Percentiles rank a stretch among this genome's conserved stretches.
Evolutionary conservation across 2,888 invertebrate genomes (phyloP).

Genomic region (Heliconius charithonia): DNA sequence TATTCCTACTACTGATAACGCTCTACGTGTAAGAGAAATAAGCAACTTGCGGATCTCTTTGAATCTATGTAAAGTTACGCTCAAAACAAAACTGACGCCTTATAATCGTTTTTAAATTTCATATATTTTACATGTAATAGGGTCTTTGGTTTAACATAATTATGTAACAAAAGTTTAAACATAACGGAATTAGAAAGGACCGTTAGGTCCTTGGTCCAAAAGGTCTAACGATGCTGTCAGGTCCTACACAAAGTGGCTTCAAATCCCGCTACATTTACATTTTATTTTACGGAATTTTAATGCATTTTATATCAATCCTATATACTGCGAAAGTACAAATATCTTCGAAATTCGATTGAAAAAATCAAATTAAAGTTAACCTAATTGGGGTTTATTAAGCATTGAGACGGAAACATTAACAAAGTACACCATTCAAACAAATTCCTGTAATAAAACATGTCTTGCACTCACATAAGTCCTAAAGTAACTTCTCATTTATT

Average conservation of each 20-base stretch:
- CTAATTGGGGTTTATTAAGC: conserved; percentile 35
- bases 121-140: too few relatives aligned
- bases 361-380: conserved; percentile 16
- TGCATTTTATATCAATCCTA: neutral
- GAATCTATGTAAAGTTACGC: too few relatives aligned
- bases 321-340: neutral
- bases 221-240: neutral
- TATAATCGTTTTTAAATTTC: too few relatives aligned
- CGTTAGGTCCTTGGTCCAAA: too few relatives aligned
- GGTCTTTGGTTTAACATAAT: too few relatives aligned
- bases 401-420: conserved; percentile 35
- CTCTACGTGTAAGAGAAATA: too few relatives aligned
- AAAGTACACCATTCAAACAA: conserved; percentile 27
- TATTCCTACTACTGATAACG: too few relatives aligned
- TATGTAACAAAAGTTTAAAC: too few relatives aligned
- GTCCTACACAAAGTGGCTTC: neutral
- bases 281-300: neutral
- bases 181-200: too few relatives aligned
- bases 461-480: conserved; percentile 53
- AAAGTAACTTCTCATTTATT: conserved; percentile 64
- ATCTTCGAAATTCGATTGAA: neutral
- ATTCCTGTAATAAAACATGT: conserved; percentile 39
- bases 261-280: neutral
- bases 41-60: too few relatives aligned
- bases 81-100: too few relatives aligned